A percentile compares a stretch with the other conserved stretches of the same genome.
Evolutionary conservation across 2,113 vertebrate species (phyloP).

Genomic region (Macrotis lagotis): DNA sequence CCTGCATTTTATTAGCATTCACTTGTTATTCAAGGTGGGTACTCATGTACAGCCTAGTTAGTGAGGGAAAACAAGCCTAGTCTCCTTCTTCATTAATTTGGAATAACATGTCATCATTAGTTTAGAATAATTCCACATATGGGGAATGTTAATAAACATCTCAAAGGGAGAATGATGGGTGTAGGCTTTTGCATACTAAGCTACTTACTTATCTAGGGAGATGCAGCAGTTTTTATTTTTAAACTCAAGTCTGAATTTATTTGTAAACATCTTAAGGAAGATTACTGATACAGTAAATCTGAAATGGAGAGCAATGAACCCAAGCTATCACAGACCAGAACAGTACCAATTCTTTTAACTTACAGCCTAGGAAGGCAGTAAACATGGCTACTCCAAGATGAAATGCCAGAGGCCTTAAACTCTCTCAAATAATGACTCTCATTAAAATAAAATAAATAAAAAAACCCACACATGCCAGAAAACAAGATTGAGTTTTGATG

Average conservation of each 20-base stretch:
- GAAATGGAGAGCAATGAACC: slow-evolving; percentile 6
- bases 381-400: background rate
- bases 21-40: slow-evolving; percentile 37
- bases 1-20: slow-evolving; percentile 45
- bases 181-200: background rate
- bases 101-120: background rate
- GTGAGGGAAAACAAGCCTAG: background rate
- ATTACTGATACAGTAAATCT: slow-evolving; percentile 1
- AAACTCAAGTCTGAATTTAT: slow-evolving; percentile 20
- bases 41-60: slow-evolving; percentile 3
- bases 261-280: slow-evolving; percentile 32
- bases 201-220: slow-evolving; percentile 5
- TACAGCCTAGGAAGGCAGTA: background rate
- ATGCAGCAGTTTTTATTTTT: slow-evolving; percentile 28
- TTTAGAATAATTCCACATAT: slow-evolving; percentile 7
- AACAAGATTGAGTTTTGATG: background rate
- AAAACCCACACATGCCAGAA: background rate
- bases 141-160: background rate
- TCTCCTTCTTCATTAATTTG: slow-evolving; percentile 5
- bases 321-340: background rate
- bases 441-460: background rate
- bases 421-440: background rate
- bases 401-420: background rate
- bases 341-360: background rate
- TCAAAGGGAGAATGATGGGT: too few species aligned